Conservation (phyloP, 2,797 vertebrate genomes). For the Enteromius mattozi region DNA sequence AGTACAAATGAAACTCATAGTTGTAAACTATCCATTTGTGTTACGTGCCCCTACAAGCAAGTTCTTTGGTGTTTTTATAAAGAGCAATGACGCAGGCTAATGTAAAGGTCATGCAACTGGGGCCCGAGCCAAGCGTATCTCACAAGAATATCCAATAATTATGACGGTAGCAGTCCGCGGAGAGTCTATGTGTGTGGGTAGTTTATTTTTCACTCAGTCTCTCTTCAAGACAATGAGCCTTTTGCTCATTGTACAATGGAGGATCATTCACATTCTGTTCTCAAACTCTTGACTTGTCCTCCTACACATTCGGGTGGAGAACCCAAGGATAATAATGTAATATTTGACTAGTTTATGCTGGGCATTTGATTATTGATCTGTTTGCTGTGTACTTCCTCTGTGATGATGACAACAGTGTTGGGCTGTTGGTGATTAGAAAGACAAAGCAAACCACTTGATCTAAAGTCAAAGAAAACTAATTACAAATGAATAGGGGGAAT, state of each 20-base stretch:
- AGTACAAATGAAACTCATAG: slow-evolving; percentile 5
- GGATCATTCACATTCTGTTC: slow-evolving; percentile 60
- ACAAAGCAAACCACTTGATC: neutral
- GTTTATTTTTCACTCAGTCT: slow-evolving; percentile 41
- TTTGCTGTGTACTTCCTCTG: neutral
- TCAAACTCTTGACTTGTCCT: slow-evolving; percentile 46
- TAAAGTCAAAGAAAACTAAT: neutral
- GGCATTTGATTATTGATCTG: slow-evolving; percentile 5
- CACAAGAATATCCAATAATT: slow-evolving; percentile 47
- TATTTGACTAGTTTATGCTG: neutral
- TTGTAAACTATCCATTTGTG: slow-evolving; percentile 20
- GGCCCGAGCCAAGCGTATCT: slow-evolving; percentile 10
- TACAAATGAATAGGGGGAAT: neutral
- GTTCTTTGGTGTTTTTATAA: slow-evolving; percentile 27
- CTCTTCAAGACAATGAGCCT: slow-evolving; percentile 45
- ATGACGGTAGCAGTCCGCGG: slow-evolving; percentile 23
- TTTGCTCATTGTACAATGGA: slow-evolving; percentile 52
- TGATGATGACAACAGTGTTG: neutral
- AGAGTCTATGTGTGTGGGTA: slow-evolving; percentile 51
- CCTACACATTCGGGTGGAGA: slow-evolving; percentile 34
- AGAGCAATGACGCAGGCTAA: slow-evolving; percentile 26
- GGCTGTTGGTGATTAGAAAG: neutral
- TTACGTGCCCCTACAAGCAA: neutral
- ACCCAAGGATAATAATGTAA: neutral
- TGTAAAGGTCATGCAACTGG: slow-evolving; percentile 31